Percentiles rank a stretch among this genome's conserved stretches.
phyloP scores from a whole-genome alignment of 2,888 invertebrate species.

The Alviniconcha strummeri region DNA sequence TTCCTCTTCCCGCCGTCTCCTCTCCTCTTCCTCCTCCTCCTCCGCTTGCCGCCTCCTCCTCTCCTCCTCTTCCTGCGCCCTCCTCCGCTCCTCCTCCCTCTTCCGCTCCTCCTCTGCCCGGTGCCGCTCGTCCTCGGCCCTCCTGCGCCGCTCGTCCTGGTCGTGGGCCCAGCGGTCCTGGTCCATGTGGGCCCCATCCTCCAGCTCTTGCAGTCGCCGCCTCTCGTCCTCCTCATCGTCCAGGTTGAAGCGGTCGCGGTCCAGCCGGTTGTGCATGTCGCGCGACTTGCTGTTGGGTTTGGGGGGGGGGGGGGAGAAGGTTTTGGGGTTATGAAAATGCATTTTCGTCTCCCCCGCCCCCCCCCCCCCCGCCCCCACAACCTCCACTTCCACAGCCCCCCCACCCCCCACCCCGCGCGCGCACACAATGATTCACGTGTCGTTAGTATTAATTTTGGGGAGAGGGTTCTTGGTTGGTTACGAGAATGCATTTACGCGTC shows the following conservation, averaged over 20 bases:
- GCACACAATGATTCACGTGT: background rate
- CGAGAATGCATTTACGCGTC: too few species aligned
- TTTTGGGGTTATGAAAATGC: background rate
- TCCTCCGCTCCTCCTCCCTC: conserved; percentile 32
- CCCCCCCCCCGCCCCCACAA: background rate
- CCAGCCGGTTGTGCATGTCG: conserved; percentile 29
- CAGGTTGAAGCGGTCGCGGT: conserved; percentile 18
- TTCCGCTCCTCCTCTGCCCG: conserved; percentile 39
- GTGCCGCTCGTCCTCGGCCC: conserved; percentile 34
- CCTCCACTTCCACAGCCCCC: background rate
- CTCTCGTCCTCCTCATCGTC: conserved; percentile 37
- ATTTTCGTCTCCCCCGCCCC: background rate
- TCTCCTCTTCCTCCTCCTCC: conserved; percentile 37
- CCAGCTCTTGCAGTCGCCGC: conserved; percentile 35
- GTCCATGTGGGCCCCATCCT: conserved; percentile 24
- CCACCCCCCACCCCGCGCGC: background rate
- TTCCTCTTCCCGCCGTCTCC: conserved; percentile 30
- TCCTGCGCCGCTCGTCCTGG: conserved; percentile 31
- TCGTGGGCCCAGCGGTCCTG: conserved; percentile 37
- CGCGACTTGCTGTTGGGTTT: conserved; percentile 17
- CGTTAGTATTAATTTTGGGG: too few species aligned
- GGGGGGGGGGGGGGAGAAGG: background rate
- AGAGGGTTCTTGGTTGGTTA: too few species aligned
- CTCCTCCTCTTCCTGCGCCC: conserved; percentile 36
- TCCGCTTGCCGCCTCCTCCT: conserved; percentile 43